Percentiles rank a stretch among this genome's conserved stretches.
These are phyloP conservation scores for Carettochelys insculpta DNA, from an alignment of 2,113 vertebrate species.

Conservation along the genomic window DNA sequence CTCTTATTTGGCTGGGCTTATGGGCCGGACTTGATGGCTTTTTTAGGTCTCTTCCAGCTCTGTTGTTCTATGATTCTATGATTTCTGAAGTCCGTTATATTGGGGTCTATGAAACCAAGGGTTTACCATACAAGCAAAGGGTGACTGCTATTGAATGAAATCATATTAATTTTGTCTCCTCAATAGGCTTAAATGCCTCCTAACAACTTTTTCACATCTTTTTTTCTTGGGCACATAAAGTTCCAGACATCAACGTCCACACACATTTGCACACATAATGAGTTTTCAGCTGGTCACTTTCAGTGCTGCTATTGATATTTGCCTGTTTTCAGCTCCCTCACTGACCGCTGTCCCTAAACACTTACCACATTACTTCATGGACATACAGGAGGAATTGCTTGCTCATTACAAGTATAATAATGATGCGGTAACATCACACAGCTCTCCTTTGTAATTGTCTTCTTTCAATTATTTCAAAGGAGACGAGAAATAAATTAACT, in stretches of 20 bases:
- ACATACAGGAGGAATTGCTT: constrained; percentile 17
- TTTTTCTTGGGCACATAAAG: not conserved
- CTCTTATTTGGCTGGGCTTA: too few species aligned
- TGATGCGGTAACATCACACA: not conserved
- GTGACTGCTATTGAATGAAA: not conserved
- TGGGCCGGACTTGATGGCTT: too few species aligned
- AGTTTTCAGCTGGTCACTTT: not conserved
- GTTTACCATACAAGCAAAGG: not conserved
- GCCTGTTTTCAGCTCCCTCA: not conserved
- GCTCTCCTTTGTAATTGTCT: not conserved
- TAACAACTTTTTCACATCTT: not conserved
- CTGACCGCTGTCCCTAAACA: not conserved
- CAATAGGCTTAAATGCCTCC: not conserved
- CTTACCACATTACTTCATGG: not conserved
- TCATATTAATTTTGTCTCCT: not conserved
- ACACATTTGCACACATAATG: accelerated
- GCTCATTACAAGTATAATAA: constrained; percentile 41
- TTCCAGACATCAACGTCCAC: not conserved
- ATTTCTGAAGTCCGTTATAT: too few species aligned
- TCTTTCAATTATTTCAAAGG: not conserved
- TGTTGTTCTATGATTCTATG: too few species aligned
- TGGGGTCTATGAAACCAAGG: too few species aligned
- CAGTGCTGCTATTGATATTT: not conserved
- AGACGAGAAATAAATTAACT: not conserved
- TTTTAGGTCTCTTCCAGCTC: too few species aligned